Percentiles rank a stretch among this genome's conserved stretches.
These are phyloP conservation scores for Sprattus sprattus DNA, from an alignment of 2,113 vertebrate species.

Conservation along the genomic window DNA sequence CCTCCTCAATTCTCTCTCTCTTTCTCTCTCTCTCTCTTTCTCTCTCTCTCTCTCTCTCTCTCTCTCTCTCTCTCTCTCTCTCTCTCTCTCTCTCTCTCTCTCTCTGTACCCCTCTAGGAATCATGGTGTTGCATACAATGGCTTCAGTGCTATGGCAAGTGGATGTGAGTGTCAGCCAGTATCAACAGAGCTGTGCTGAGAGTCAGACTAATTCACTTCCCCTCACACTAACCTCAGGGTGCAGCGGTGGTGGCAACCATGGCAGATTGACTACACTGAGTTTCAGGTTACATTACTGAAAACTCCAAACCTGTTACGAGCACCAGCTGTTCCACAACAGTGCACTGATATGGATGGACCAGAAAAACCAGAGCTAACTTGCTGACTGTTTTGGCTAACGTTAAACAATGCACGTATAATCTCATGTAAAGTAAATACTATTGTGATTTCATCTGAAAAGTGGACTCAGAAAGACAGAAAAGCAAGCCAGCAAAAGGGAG, in stretches of 20 bases:
- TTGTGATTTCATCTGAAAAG: background rate
- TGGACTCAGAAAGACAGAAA: background rate
- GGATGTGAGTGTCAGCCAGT: slow-evolving; percentile 58
- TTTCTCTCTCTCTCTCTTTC: background rate
- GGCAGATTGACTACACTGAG: slow-evolving; percentile 17
- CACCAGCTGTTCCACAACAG: background rate
- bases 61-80: too few relatives aligned
- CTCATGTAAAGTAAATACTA: background rate
- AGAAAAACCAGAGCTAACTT: background rate
- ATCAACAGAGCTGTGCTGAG: slow-evolving; percentile 59
- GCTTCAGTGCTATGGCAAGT: slow-evolving; percentile 57
- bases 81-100: background rate
- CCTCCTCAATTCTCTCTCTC: background rate
- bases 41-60: background rate
- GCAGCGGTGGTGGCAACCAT: background rate
- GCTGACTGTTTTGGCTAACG: background rate
- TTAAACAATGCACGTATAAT: background rate
- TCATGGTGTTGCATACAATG: slow-evolving; percentile 54
- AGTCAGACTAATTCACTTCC: slow-evolving; percentile 60
- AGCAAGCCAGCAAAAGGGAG: background rate
- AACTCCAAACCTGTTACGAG: background rate
- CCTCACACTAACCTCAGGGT: slow-evolving; percentile 32
- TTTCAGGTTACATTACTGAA: slow-evolving; percentile 33
- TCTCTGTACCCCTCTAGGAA: background rate
- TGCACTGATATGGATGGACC: background rate